Evolutionary conservation across 2,888 invertebrate genomes (phyloP).

Genomic region (Orthosia cruda): DNA sequence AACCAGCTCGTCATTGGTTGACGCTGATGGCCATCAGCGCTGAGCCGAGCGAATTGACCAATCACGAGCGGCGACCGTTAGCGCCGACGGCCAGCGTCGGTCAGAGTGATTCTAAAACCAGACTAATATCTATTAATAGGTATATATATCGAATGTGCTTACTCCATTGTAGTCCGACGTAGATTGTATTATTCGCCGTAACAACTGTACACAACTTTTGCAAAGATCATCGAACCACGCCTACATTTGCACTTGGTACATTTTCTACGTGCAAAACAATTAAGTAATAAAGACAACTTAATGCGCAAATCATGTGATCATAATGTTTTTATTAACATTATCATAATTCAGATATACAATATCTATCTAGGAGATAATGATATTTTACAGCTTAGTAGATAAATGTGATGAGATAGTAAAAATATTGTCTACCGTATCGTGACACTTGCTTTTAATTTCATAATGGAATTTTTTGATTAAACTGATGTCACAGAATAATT

Average conservation of each 20-base stretch:
- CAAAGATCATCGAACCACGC: background rate
- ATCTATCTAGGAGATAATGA: background rate
- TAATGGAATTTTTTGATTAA: too few relatives aligned
- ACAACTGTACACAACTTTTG: background rate
- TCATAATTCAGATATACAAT: constrained; percentile 7
- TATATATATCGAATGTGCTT: too few relatives aligned
- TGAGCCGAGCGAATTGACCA: too few relatives aligned
- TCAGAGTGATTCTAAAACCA: too few relatives aligned
- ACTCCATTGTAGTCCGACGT: too few relatives aligned
- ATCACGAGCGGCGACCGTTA: too few relatives aligned
- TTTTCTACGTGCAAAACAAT: constrained; percentile 6
- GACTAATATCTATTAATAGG: too few relatives aligned
- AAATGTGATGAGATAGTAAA: constrained; percentile 6
- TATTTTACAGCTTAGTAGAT: background rate
- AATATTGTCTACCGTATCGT: background rate
- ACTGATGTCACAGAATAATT: too few relatives aligned
- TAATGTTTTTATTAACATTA: constrained; percentile 1
- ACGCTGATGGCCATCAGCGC: too few relatives aligned
- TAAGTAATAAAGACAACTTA: background rate
- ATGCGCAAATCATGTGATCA: background rate
- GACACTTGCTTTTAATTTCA: background rate
- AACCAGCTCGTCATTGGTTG: too few relatives aligned
- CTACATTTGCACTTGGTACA: background rate
- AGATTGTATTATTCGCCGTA: too few relatives aligned
- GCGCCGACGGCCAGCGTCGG: too few relatives aligned